phyloP scores from a whole-genome alignment of 2,113 vertebrate species.

The Zapus hudsonius region DNA sequence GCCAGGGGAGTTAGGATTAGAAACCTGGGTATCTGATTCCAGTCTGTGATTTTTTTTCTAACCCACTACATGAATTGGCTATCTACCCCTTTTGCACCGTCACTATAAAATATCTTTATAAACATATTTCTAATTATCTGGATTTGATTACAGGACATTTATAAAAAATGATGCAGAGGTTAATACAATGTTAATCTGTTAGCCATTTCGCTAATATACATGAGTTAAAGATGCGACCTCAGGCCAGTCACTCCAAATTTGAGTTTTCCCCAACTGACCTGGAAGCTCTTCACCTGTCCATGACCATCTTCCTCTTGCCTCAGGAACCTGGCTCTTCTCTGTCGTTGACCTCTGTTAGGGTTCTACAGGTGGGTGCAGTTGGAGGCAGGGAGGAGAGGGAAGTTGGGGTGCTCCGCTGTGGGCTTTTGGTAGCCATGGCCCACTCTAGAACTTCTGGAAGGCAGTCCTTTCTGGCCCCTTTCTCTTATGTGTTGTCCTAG shows the following conservation, averaged over 20 bases:
- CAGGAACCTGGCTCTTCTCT: neutral
- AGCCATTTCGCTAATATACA: neutral
- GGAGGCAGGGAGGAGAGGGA: neutral
- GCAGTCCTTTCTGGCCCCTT: neutral
- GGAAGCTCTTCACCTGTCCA: neutral
- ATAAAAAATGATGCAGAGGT: neutral
- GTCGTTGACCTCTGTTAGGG: neutral
- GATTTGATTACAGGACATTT: neutral
- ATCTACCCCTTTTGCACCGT: neutral
- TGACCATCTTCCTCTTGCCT: rapidly evolving
- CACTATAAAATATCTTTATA: neutral
- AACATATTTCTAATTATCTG: constrained; percentile 18
- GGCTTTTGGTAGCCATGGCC: neutral
- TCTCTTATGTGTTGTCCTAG: neutral
- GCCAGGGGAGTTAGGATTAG: neutral
- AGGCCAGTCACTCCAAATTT: neutral
- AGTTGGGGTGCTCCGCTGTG: neutral
- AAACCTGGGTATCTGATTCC: neutral
- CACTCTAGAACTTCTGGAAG: neutral
- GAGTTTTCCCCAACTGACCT: neutral
- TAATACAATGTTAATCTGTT: neutral
- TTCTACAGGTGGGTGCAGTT: neutral
- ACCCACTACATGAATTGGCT: neutral
- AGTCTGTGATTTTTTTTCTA: neutral
- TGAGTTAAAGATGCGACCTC: neutral